Conservation (phyloP, 1,140 invertebrate genomes). For the Atta colombica region DNA sequence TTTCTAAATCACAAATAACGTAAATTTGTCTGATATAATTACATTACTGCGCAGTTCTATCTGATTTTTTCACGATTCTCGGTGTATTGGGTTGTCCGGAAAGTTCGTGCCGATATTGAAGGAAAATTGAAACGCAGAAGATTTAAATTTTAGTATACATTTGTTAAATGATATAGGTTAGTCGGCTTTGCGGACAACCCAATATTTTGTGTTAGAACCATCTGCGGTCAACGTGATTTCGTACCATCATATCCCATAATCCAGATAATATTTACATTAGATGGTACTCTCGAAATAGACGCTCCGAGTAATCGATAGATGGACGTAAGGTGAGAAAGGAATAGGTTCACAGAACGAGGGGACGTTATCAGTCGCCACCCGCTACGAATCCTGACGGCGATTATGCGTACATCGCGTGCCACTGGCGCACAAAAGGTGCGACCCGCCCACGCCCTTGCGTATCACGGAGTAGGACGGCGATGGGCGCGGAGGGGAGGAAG, state of each 20-base stretch:
- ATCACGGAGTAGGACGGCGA: conserved; percentile 62
- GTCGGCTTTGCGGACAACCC: too few species aligned
- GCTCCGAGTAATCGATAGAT: conserved; percentile 54
- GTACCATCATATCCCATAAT: background rate
- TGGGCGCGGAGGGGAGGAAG: conserved; percentile 30
- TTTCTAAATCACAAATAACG: background rate
- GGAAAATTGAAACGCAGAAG: too few species aligned
- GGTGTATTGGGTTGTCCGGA: background rate
- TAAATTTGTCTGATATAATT: background rate
- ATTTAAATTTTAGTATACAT: too few species aligned
- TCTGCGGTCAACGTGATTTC: conserved; percentile 31
- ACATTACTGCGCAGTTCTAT: background rate
- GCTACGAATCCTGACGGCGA: conserved; percentile 72
- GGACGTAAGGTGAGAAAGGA: conserved; percentile 53
- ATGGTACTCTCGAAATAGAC: conserved; percentile 21
- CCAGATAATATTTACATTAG: conserved; percentile 31
- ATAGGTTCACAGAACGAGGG: conserved; percentile 61
- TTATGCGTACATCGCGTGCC: conserved; percentile 85
- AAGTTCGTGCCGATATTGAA: too few species aligned
- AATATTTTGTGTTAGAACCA: background rate
- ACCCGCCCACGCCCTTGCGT: conserved; percentile 67
- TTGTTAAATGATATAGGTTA: too few species aligned
- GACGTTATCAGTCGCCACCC: conserved; percentile 62
- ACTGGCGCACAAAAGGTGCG: conserved; percentile 80
- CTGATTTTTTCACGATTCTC: background rate